phyloP scores from a whole-genome alignment of 2,888 invertebrate genomes.

The Drosophila falleni region DNA sequence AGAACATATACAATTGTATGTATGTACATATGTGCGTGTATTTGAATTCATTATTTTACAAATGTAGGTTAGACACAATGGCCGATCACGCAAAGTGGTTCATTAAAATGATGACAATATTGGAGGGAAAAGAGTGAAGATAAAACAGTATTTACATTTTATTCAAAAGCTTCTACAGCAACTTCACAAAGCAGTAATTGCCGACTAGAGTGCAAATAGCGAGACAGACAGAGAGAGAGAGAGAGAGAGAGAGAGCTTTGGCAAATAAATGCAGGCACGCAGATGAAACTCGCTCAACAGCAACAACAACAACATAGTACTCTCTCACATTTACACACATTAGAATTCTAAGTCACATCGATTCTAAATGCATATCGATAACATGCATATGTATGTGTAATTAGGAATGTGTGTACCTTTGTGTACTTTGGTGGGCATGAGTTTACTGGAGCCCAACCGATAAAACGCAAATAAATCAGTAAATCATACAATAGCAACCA shows the following conservation, averaged over 20 bases:
- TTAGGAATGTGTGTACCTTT: neutral
- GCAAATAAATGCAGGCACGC: slow-evolving; percentile 10
- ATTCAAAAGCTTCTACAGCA: neutral
- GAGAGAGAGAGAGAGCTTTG: slow-evolving; percentile 9
- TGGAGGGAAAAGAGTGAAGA: neutral
- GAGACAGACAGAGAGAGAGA: neutral
- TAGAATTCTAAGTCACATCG: slow-evolving; percentile 7
- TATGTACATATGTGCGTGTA: neutral
- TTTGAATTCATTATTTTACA: neutral
- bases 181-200: neutral
- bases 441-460: slow-evolving; percentile 34
- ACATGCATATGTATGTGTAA: neutral
- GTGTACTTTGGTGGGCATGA: slow-evolving; percentile 8
- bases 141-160: slow-evolving; percentile 1
- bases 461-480: slow-evolving; percentile 8
- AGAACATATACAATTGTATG: neutral
- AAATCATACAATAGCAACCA: slow-evolving; percentile 7
- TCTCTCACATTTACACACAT: neutral
- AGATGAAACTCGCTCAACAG: neutral
- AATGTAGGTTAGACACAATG: slow-evolving; percentile 39
- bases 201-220: neutral
- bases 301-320: neutral
- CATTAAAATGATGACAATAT: slow-evolving; percentile 4
- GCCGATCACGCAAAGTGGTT: slow-evolving; percentile 46
- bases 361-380: slow-evolving; percentile 28